Evolutionary conservation across 2,888 invertebrate genomes (phyloP).

Genomic region (Seira musarum): DNA sequence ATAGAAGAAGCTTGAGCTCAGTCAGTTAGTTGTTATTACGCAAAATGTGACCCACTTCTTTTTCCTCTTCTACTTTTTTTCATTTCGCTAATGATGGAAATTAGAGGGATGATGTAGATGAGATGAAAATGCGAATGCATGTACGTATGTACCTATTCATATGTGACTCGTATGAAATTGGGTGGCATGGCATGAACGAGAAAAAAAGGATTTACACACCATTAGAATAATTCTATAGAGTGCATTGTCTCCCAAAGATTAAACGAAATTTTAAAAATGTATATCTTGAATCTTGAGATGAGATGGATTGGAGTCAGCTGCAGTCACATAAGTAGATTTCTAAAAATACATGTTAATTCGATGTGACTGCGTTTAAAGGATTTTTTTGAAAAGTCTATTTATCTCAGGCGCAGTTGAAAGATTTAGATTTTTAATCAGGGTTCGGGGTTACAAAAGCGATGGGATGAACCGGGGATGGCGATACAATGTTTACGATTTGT

Average conservation of each 20-base stretch:
- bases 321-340: background rate
- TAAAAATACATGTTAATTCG: too few relatives aligned
- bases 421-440: background rate
- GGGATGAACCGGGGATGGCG: too few relatives aligned
- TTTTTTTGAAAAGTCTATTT: too few relatives aligned
- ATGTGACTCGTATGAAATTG: background rate
- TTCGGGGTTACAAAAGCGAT: background rate
- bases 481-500: too few relatives aligned
- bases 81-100: conserved; percentile 9
- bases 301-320: conserved; percentile 35
- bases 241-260: conserved; percentile 3
- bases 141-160: background rate
- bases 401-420: too few relatives aligned
- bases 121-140: too few relatives aligned
- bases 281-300: background rate
- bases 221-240: conserved; percentile 6
- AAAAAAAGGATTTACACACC: conserved; percentile 5
- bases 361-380: background rate
- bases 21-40: background rate
- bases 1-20: background rate
- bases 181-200: background rate
- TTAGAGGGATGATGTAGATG: background rate
- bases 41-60: background rate
- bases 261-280: background rate
- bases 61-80: background rate